Conservation (phyloP, 2,113 vertebrate species). For the Tachysurus vachellii region DNA sequence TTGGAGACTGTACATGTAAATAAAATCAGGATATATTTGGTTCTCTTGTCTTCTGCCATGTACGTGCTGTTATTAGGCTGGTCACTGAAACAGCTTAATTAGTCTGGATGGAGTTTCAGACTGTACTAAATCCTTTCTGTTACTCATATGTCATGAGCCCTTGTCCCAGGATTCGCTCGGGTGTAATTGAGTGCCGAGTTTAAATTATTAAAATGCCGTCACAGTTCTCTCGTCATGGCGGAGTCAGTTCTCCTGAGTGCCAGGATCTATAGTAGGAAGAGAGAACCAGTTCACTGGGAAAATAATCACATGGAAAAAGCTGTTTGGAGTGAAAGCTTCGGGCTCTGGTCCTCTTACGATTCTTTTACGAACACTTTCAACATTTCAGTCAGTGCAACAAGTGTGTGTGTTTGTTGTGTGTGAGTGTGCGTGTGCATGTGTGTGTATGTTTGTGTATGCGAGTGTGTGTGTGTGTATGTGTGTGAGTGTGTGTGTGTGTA, state of each 20-base stretch:
- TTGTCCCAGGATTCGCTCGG: conserved; percentile 36
- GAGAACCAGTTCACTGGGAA: background rate
- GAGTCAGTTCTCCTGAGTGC: conserved; percentile 23
- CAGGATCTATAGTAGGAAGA: background rate
- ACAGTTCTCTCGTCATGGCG: conserved; percentile 18
- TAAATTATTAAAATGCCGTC: conserved; percentile 46
- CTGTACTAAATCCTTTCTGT: conserved; percentile 46
- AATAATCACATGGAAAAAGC: conserved; percentile 9
- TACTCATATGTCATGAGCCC: conserved; percentile 45
- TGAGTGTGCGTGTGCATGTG: background rate
- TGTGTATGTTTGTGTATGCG: no score
- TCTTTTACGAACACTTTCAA: background rate
- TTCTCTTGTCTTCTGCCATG: background rate
- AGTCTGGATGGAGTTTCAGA: conserved; percentile 34
- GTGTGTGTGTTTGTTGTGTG: background rate
- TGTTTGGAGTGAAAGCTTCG: conserved; percentile 9
- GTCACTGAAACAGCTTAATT: conserved; percentile 60
- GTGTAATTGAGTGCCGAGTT: conserved; percentile 49
- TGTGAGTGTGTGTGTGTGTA: no score
- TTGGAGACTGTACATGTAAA: background rate
- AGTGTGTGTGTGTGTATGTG: no score
- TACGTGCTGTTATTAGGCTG: conserved; percentile 37
- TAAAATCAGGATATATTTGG: background rate
- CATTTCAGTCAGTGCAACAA: conserved; percentile 16
- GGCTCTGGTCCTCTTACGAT: background rate